Conservation (phyloP, 2,888 invertebrate species). For the Drosophila mimica region DNA sequence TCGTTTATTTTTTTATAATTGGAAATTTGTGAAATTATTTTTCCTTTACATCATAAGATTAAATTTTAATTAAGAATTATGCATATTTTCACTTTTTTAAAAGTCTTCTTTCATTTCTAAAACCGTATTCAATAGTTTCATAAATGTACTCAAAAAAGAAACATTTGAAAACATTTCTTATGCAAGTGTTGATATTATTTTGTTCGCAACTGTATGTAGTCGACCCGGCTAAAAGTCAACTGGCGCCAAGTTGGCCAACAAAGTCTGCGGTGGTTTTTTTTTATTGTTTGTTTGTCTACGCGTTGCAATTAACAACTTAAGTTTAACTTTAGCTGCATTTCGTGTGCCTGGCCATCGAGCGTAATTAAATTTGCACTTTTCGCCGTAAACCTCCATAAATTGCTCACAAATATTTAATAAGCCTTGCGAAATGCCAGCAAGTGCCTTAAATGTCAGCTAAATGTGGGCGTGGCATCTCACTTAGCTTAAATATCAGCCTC, state of each 20-base stretch:
- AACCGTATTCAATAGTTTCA: neutral
- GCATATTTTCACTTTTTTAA: neutral
- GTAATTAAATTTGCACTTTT: constrained; percentile 71
- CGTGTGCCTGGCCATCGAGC: constrained; percentile 43
- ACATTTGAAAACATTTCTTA: neutral
- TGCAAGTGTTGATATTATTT: neutral
- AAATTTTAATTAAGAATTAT: neutral
- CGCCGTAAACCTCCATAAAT: constrained; percentile 50
- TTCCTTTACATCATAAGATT: too few species aligned
- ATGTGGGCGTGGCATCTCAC: constrained; percentile 24
- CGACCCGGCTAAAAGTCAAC: constrained; percentile 13
- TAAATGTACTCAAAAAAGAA: neutral
- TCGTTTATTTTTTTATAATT: too few species aligned
- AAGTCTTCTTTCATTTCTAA: neutral
- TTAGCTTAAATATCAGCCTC: neutral
- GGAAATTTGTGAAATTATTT: neutral
- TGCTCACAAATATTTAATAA: constrained; percentile 42
- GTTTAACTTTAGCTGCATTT: constrained; percentile 34
- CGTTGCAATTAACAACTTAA: constrained; percentile 44
- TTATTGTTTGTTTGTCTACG: constrained; percentile 47
- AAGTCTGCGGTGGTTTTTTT: constrained; percentile 48
- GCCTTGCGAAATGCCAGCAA: constrained; percentile 55
- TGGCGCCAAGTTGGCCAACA: constrained; percentile 50
- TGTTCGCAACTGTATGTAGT: neutral
- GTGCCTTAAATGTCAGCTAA: constrained; percentile 56